Base-by-base conservation (phyloP, 2,113 vertebrate species). In the Piprites chloris region DNA sequence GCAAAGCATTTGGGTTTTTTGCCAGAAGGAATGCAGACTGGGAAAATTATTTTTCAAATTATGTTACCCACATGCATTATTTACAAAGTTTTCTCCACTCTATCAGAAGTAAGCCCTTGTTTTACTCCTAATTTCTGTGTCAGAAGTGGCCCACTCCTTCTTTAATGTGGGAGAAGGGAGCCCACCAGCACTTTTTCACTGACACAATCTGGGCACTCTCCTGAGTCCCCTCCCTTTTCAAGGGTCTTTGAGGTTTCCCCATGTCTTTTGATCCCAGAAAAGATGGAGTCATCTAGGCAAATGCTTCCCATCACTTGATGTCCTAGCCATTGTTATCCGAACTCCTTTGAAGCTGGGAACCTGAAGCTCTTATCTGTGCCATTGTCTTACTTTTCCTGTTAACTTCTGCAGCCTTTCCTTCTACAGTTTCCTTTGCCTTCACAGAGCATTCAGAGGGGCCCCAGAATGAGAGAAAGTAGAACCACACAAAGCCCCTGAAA, bases 361-460 rank as follows among this genome's bases (percentile, higher is more conserved):
- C 61, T 95, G 87, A 81, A 4, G 37, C 22, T 92, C 61, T 95
- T 95, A 89, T 92, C 94, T 91, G 37, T 68, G 47, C 37, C 69
- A 85, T 92, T 96, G 95, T 95, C 62, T 95, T 90, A 96, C 93
- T 91, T 92, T 94, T 96, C 89, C 89, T 92, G 93, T 85, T 81
- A 93, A 92, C 52, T 84, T 78, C 79, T 88, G 20, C 26, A 91
- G 80, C 39, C 42, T 78, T 95, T 95, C 86, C 89, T 89, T 96
- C 84, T 44, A 59, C 27, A 66, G 27, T 78, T 92, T 67, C 52
- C 52, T 85, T 81, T 89, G 73, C 67, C 72, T 90, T 71, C 0
- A 0, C 67, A 42, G 33, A 62, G 30, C 55, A 56, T 49, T 86
- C 79, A 77, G 58, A 55, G 21, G 87, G 79, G 24, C 68, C 84